phyloP scores from a whole-genome alignment of 2,888 invertebrate genomes.

The Tetragonula carbonaria region DNA sequence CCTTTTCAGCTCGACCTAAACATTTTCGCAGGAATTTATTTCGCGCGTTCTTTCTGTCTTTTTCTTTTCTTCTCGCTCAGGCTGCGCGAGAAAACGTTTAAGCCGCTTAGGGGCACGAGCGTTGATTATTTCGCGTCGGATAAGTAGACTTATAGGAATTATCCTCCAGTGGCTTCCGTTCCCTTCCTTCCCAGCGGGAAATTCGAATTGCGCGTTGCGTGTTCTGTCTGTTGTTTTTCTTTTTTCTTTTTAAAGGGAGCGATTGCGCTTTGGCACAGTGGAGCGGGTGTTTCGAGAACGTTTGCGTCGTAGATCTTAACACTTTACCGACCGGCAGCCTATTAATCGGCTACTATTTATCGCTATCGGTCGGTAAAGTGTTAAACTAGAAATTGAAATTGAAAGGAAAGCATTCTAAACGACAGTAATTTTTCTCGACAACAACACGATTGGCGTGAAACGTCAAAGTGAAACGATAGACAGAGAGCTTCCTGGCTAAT shows the following conservation, averaged over 20 bases:
- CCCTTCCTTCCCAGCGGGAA: not conserved
- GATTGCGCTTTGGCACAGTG: not conserved
- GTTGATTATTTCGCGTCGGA: conserved; percentile 6
- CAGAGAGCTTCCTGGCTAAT: not conserved
- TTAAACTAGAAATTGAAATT: too few relatives aligned
- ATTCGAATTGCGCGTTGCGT: not conserved
- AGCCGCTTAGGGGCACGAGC: not conserved
- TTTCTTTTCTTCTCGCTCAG: not conserved
- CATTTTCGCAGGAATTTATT: conserved; percentile 45
- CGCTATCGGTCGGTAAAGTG: too few relatives aligned
- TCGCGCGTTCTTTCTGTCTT: not conserved
- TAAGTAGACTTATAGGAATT: not conserved
- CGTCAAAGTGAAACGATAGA: too few relatives aligned
- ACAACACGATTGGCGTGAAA: not conserved
- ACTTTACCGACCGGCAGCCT: too few relatives aligned
- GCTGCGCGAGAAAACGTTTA: conserved; percentile 5
- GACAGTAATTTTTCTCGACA: not conserved
- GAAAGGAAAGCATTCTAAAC: too few relatives aligned
- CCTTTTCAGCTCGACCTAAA: conserved; percentile 43
- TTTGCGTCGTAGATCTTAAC: too few relatives aligned
- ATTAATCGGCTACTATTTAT: too few relatives aligned
- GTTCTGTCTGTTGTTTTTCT: not conserved
- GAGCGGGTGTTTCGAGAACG: too few relatives aligned
- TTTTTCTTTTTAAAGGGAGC: too few relatives aligned
- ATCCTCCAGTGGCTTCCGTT: conserved; percentile 1